Percentiles rank a stretch among this genome's conserved stretches.
These are phyloP conservation scores for Drosophila mayaguana DNA, from an alignment of 2,888 invertebrate genomes.

Conservation along the genomic window DNA sequence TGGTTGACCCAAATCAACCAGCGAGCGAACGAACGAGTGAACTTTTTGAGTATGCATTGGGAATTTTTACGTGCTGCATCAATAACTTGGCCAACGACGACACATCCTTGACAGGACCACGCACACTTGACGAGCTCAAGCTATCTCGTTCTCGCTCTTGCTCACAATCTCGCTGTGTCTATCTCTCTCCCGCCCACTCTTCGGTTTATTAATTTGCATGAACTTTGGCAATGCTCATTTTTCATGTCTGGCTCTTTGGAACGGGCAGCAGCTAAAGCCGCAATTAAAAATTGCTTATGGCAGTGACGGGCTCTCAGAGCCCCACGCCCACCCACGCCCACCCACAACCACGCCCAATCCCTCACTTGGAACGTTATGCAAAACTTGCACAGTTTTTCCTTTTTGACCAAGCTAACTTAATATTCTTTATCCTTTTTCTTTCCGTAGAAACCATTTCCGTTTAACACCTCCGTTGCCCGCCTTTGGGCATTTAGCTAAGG, in stretches of 20 bases:
- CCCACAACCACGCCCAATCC: constrained; percentile 11
- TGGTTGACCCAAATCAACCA: constrained; percentile 28
- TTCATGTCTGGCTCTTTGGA: constrained; percentile 55
- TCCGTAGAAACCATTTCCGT: constrained; percentile 21
- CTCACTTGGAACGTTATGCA: constrained; percentile 50
- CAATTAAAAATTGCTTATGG: constrained; percentile 79
- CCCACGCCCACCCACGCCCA: constrained; percentile 23
- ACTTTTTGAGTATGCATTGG: constrained; percentile 35
- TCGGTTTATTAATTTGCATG: constrained; percentile 77
- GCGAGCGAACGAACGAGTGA: neutral
- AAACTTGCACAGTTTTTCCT: constrained; percentile 58
- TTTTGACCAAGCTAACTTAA: constrained; percentile 64
- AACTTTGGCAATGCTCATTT: constrained; percentile 71
- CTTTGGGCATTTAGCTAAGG: constrained; percentile 65
- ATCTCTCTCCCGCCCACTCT: constrained; percentile 10
- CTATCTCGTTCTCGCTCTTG: neutral
- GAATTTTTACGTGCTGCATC: constrained; percentile 50
- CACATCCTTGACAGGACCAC: constrained; percentile 41
- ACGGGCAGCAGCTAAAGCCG: constrained; percentile 58
- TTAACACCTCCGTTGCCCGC: constrained; percentile 21
- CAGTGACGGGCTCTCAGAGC: constrained; percentile 52
- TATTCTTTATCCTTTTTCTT: constrained; percentile 46
- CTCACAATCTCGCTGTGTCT: neutral
- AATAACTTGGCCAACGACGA: constrained; percentile 57
- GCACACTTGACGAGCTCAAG: constrained; percentile 21